Evolutionary conservation across 2,113 vertebrate species (phyloP).

Genomic region (Chamaetylas fuelleborni): DNA sequence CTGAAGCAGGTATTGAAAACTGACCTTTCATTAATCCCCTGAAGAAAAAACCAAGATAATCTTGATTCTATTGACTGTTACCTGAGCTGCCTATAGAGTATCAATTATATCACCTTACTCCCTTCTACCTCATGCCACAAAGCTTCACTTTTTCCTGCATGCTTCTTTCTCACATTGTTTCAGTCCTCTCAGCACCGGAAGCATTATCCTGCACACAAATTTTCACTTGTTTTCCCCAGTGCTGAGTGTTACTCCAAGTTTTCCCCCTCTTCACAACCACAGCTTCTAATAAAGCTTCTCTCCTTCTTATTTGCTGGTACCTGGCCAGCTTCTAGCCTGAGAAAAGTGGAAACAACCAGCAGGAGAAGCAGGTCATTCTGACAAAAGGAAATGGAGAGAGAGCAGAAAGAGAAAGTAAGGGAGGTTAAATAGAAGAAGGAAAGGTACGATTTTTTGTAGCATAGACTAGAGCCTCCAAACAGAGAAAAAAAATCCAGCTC

Average conservation of each 20-base stretch:
- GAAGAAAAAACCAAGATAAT: background rate
- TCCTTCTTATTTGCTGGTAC: conserved; percentile 31
- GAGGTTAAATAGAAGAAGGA: background rate
- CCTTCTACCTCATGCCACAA: background rate
- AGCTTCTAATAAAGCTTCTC: conserved; percentile 2
- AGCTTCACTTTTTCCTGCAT: background rate
- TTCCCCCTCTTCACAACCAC: background rate
- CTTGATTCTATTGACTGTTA: conserved; percentile 11
- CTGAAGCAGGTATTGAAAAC: background rate
- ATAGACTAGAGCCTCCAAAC: background rate
- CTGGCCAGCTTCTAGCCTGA: conserved; percentile 52
- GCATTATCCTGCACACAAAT: background rate
- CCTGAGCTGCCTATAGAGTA: conserved; percentile 8
- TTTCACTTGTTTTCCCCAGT: background rate
- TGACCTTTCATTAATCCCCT: background rate
- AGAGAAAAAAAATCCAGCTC: background rate
- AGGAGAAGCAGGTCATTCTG: conserved; percentile 59
- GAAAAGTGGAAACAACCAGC: conserved; percentile 53
- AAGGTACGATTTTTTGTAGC: background rate
- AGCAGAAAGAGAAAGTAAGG: conserved; percentile 33
- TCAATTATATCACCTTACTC: background rate
- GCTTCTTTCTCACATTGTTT: background rate
- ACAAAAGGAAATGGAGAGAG: conserved; percentile 24
- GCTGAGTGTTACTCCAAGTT: background rate
- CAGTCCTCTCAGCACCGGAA: background rate